A percentile compares a stretch with the other conserved stretches of the same genome.
phyloP scores from a whole-genome alignment of 2,113 vertebrate species.

The Pan troglodytes region NHGRI_mPanTro3-v2.1_pri NC_072414.2:81788501-81789000 shows the following conservation, averaged over 20 bases:
- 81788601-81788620: neutral
- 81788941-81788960: no score
- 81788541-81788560: neutral
- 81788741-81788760: neutral
- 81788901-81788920: no score
- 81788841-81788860: no score
- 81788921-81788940: no score
- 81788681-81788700: neutral
- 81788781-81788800: neutral
- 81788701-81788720: neutral
- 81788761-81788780: neutral
- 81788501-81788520: neutral
- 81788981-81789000: no score
- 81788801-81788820: neutral
- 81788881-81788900: no score
- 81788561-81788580: neutral
- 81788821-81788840: neutral
- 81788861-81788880: no score
- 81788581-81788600: neutral
- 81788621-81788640: neutral
- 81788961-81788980: no score
- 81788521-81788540: slow-evolving; percentile 1
- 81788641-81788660: neutral
- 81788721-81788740: neutral
- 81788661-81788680: neutral